Conservation (phyloP, 2,113 vertebrate species). For the Macaca nemestrina region DNA sequence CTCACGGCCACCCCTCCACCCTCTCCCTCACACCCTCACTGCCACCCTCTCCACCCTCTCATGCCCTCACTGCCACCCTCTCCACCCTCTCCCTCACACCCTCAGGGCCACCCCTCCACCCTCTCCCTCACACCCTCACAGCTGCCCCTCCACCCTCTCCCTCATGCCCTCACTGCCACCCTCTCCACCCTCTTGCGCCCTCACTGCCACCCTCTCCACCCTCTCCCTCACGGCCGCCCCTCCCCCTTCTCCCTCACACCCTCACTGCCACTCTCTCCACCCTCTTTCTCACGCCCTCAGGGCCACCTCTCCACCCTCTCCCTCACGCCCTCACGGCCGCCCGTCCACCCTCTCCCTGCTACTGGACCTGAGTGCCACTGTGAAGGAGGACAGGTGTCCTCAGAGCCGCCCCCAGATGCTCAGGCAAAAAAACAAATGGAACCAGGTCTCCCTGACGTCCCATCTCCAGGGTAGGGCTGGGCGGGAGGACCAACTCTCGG, state of each 20-base stretch:
- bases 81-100: too few relatives aligned
- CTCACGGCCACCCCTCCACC: rapidly evolving
- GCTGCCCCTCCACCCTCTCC: too few relatives aligned
- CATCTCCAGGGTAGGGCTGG: background rate
- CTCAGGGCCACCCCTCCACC: too few relatives aligned
- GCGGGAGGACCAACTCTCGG: background rate
- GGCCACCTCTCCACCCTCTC: rapidly evolving
- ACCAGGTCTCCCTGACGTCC: background rate
- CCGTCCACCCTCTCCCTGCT: background rate
- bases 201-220: too few relatives aligned
- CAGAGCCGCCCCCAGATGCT: background rate
- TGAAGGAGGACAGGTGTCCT: too few relatives aligned
- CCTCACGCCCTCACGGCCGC: rapidly evolving
- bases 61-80: too few relatives aligned
- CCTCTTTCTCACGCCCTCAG: rapidly evolving
- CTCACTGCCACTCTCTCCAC: too few relatives aligned
- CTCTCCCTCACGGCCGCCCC: too few relatives aligned
- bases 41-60: too few relatives aligned
- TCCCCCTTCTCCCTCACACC: too few relatives aligned
- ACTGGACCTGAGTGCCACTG: rapidly evolving
- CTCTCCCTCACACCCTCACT: background rate
- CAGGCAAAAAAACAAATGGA: background rate
- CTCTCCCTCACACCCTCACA: background rate
- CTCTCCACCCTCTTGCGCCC: too few relatives aligned
- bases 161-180: too few relatives aligned